These are phyloP conservation scores for Microctenopoma steveboyesi DNA, from an alignment of 2,797 vertebrate genomes.

Conservation along the genomic window DNA sequence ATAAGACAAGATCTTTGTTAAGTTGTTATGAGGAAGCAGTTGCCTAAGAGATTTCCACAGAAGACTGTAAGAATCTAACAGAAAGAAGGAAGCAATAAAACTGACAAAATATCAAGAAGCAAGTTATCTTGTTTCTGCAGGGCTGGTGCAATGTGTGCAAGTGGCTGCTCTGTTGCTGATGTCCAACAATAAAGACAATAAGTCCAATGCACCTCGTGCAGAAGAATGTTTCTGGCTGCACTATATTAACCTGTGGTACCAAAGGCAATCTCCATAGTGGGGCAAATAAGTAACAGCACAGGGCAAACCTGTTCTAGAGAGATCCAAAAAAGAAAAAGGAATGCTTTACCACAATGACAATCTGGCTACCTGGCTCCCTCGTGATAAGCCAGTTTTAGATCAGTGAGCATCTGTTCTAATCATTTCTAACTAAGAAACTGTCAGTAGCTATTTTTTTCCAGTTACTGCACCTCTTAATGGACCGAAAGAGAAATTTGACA, in stretches of 20 bases:
- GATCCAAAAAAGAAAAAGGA: background rate
- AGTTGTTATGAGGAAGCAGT: conserved; percentile 1
- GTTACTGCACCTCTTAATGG: conserved; percentile 5
- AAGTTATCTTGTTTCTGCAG: background rate
- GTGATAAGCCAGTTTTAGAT: background rate
- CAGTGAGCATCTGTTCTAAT: background rate
- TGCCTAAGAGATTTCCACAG: background rate
- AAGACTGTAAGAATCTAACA: background rate
- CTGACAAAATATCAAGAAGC: conserved; percentile 1
- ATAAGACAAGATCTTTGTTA: background rate
- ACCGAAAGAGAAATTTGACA: background rate
- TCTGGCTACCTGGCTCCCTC: background rate
- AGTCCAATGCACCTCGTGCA: background rate
- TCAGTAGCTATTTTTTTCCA: background rate
- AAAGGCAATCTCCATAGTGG: background rate
- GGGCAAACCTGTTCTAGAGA: conserved; percentile 33
- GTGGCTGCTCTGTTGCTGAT: background rate
- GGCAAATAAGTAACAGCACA: background rate
- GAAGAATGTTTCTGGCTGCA: fast-evolving
- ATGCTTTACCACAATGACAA: background rate
- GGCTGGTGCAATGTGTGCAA: background rate
- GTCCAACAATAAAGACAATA: background rate
- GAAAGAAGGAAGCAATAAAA: conserved; percentile 42
- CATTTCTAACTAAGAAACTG: background rate
- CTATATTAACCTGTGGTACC: too few relatives aligned